A percentile compares a stretch with the other conserved stretches of the same genome.
These are phyloP conservation scores for Leptinotarsa texana DNA, from an alignment of 1,140 invertebrate genomes.

Conservation along the genomic window DNA sequence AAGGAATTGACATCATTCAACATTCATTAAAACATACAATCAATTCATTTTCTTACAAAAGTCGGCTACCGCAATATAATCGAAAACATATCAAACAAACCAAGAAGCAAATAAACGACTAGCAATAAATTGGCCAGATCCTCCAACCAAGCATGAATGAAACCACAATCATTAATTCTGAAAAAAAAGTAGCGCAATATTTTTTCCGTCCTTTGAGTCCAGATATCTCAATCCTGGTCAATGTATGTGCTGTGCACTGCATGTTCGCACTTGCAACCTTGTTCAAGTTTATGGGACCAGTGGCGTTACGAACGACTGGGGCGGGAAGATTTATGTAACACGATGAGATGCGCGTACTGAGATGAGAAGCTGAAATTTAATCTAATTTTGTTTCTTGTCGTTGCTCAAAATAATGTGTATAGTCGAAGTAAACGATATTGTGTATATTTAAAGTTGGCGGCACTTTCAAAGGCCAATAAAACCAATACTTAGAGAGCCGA, in stretches of 20 bases:
- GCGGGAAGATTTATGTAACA: background rate
- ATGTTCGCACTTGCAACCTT: conserved; percentile 41
- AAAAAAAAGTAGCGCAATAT: conserved; percentile 41
- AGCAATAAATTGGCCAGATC: conserved; percentile 40
- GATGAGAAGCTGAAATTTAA: too few species aligned
- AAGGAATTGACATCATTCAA: too few species aligned
- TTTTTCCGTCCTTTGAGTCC: conserved; percentile 42
- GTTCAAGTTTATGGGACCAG: conserved; percentile 36
- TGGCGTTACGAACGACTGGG: conserved; percentile 13
- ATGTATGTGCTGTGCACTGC: conserved; percentile 39
- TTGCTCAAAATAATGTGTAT: too few species aligned
- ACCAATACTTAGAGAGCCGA: too few species aligned
- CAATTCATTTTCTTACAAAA: background rate
- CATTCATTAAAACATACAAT: too few species aligned
- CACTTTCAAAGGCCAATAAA: too few species aligned
- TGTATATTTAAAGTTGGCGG: too few species aligned
- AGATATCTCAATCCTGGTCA: conserved; percentile 43
- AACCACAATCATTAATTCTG: conserved; percentile 45
- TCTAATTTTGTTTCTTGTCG: too few species aligned
- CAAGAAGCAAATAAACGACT: conserved; percentile 39
- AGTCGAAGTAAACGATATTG: too few species aligned
- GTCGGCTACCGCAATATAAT: background rate
- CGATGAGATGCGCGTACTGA: background rate
- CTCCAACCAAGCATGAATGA: conserved; percentile 47
- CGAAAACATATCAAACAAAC: conserved; percentile 19